A percentile compares a stretch with the other conserved stretches of the same genome.
phyloP scores from a whole-genome alignment of 1,140 invertebrate species.

The Drosophila simulans region DNA sequence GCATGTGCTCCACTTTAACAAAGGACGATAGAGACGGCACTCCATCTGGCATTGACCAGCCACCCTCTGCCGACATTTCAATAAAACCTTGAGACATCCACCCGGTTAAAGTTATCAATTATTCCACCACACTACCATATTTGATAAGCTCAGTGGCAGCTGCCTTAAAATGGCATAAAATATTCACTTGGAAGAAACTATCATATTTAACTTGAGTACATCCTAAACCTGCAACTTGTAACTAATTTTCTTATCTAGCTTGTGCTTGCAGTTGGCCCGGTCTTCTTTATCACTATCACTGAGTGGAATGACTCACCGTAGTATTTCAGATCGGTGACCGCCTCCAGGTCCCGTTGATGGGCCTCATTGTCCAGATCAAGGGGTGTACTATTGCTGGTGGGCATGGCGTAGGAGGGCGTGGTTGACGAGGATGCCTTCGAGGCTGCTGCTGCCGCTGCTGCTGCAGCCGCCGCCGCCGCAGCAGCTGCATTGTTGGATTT shows the following conservation, averaged over 20 bases:
- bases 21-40: constrained; percentile 48
- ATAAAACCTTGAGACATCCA: constrained; percentile 1
- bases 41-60: constrained; percentile 40
- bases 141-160: not conserved
- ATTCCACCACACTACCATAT: not conserved
- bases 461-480: constrained; percentile 44
- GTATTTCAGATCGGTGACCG: constrained; percentile 66
- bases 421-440: constrained; percentile 14
- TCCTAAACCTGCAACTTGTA: too few species aligned
- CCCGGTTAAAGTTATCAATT: constrained; percentile 18
- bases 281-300: too few species aligned
- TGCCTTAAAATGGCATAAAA: not conserved
- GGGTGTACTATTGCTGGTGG: constrained; percentile 59
- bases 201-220: not conserved
- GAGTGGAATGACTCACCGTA: constrained; percentile 60
- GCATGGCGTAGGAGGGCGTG: constrained; percentile 44
- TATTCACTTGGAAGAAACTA: not conserved
- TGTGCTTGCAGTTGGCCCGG: not conserved
- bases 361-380: constrained; percentile 65
- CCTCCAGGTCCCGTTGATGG: constrained; percentile 66
- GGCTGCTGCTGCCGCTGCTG: constrained; percentile 31
- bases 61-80: not conserved
- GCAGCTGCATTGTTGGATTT: constrained; percentile 20
- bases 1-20: constrained; percentile 66
- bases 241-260: not conserved